Conservation (phyloP, 1,140 invertebrate species). For the Drosophila funebris region DNA sequence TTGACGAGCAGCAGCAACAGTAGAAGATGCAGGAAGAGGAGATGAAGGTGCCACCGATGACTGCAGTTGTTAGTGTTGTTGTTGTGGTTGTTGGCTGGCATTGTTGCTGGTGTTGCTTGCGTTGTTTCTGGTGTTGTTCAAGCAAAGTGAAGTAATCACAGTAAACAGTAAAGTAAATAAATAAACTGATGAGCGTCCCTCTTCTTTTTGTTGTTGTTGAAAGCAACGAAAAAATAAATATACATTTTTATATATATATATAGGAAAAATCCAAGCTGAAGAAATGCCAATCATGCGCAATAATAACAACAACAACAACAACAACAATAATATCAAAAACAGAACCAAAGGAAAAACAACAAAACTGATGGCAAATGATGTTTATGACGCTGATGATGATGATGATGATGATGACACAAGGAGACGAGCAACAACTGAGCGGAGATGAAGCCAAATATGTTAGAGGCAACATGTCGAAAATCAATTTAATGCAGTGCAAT, state of each 20-base stretch:
- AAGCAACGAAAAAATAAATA: conserved; percentile 3
- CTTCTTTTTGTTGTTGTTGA: conserved; percentile 1
- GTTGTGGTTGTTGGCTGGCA: neutral
- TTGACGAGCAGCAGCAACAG: conserved; percentile 1
- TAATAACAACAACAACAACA: conserved; percentile 64
- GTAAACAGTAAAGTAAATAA: conserved; percentile 66
- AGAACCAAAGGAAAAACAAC: conserved; percentile 4
- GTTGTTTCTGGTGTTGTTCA: conserved; percentile 9
- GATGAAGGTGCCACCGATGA: conserved; percentile 13
- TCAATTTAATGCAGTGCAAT: conserved; percentile 81
- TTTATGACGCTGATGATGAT: conserved; percentile 2
- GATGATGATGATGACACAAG: conserved; percentile 29
- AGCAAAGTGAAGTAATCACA: conserved; percentile 70
- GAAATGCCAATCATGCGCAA: conserved; percentile 79
- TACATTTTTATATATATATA: conserved; percentile 4
- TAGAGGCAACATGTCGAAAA: conserved; percentile 59
- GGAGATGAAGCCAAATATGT: conserved; percentile 16
- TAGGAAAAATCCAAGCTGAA: conserved; percentile 45
- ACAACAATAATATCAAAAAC: conserved; percentile 1
- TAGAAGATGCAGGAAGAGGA: too few relatives aligned
- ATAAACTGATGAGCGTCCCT: conserved; percentile 58
- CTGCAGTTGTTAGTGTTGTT: conserved; percentile 23
- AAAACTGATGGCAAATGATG: conserved; percentile 3
- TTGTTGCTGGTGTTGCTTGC: neutral
- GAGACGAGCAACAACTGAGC: conserved; percentile 16